Evolutionary conservation across 2,888 invertebrate genomes (phyloP).

Genomic region (Tenthredo amoena): DNA sequence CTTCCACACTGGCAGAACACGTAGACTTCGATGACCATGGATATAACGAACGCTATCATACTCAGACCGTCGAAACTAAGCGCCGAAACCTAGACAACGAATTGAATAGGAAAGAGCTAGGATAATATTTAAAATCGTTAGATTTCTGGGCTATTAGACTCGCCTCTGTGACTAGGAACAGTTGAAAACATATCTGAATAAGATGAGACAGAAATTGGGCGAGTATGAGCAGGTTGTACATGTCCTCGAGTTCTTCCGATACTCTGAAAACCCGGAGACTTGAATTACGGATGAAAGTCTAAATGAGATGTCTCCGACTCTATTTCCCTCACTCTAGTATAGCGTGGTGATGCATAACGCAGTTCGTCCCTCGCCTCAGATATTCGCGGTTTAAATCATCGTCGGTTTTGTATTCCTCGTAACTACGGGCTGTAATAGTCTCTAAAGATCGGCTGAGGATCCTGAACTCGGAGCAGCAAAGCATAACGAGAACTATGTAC

Average conservation of each 20-base stretch:
- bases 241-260: not conserved
- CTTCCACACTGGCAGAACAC: conserved; percentile 27
- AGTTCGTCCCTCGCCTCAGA: not conserved
- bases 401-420: not conserved
- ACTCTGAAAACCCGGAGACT: conserved; percentile 14
- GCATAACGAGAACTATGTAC: not conserved
- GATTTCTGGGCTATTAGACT: not conserved
- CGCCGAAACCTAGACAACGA: not conserved
- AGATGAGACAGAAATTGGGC: conserved; percentile 24
- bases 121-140: not conserved
- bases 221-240: conserved; percentile 34
- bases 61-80: conserved; percentile 28
- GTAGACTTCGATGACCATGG: conserved; percentile 25
- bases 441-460: not conserved
- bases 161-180: conserved; percentile 29
- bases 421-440: not conserved
- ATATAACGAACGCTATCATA: conserved; percentile 3
- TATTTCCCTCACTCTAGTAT: conserved; percentile 33
- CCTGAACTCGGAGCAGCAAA: conserved; percentile 13
- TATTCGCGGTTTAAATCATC: not conserved
- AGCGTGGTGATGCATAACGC: conserved; percentile 42
- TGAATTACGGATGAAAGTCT: too few species aligned
- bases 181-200: conserved; percentile 38
- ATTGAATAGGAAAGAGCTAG: not conserved
- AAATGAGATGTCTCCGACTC: too few species aligned